phyloP scores from a whole-genome alignment of 2,797 vertebrate genomes.

The Cuniculus paca region DNA sequence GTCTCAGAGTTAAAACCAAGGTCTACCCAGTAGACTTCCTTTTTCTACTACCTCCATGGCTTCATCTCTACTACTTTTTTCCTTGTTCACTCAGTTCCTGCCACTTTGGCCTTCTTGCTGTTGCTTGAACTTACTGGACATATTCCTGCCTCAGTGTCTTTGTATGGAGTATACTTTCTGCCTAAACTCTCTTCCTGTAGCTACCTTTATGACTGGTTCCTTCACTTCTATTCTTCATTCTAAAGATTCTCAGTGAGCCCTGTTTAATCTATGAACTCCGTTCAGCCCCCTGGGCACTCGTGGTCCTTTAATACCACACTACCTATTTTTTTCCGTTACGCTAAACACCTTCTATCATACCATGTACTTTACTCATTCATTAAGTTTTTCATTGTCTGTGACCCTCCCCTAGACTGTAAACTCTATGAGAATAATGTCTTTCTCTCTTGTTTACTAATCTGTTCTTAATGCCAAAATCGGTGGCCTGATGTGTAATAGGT shows the following conservation, averaged over 20 bases:
- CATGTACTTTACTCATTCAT: background rate
- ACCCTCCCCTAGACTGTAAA: background rate
- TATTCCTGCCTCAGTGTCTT: background rate
- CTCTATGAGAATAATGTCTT: background rate
- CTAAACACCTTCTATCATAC: background rate
- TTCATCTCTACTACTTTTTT: background rate
- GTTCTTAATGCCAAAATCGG: background rate
- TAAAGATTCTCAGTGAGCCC: background rate
- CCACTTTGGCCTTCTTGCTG: background rate
- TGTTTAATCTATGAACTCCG: background rate
- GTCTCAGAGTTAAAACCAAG: slow-evolving; percentile 2
- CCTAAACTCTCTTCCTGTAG: background rate
- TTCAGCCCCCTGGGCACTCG: background rate
- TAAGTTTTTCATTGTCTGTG: background rate
- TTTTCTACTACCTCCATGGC: background rate
- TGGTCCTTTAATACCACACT: background rate
- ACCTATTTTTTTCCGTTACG: background rate
- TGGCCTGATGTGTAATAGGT: background rate
- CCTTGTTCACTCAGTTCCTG: background rate
- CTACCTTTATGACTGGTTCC: background rate
- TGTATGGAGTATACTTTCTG: background rate
- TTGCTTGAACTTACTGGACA: background rate
- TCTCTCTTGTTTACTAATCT: background rate
- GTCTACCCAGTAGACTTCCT: background rate
- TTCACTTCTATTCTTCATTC: background rate